Evolutionary conservation across 2,888 invertebrate genomes (phyloP).

Genomic region (Zygaena filipendulae): DNA sequence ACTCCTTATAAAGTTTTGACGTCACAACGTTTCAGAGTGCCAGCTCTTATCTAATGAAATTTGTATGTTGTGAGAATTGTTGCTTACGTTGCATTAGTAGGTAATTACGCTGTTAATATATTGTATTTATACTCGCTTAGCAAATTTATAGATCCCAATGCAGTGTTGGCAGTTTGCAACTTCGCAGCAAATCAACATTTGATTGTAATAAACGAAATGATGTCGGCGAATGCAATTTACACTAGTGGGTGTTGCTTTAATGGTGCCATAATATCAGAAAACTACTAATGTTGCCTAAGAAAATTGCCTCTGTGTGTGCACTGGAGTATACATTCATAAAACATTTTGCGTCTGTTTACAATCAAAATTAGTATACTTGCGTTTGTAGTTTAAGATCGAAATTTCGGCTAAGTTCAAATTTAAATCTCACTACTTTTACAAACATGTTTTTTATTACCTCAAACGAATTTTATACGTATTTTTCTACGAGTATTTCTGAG

Average conservation of each 20-base stretch:
- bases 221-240: constrained; percentile 59
- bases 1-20: too few relatives aligned
- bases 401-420: too few relatives aligned
- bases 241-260: constrained; percentile 64
- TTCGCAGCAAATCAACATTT: constrained; percentile 58
- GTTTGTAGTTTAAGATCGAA: too few relatives aligned
- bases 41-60: too few relatives aligned
- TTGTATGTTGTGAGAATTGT: too few relatives aligned
- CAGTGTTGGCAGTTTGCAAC: constrained; percentile 47
- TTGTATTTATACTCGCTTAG: too few relatives aligned
- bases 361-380: constrained; percentile 29
- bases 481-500: too few relatives aligned
- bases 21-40: constrained; percentile 36
- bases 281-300: constrained; percentile 52
- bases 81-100: too few relatives aligned
- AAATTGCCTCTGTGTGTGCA: constrained; percentile 42
- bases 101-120: too few relatives aligned
- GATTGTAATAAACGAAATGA: constrained; percentile 57
- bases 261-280: constrained; percentile 51
- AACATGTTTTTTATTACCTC: too few relatives aligned
- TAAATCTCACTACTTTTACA: too few relatives aligned
- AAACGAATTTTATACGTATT: too few relatives aligned
- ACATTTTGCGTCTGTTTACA: constrained; percentile 35
- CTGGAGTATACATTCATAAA: constrained; percentile 20
- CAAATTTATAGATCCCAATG: constrained; percentile 58